These are phyloP conservation scores for Iguana delicatissima DNA, from an alignment of 2,797 vertebrate genomes.

Conservation along the genomic window DNA sequence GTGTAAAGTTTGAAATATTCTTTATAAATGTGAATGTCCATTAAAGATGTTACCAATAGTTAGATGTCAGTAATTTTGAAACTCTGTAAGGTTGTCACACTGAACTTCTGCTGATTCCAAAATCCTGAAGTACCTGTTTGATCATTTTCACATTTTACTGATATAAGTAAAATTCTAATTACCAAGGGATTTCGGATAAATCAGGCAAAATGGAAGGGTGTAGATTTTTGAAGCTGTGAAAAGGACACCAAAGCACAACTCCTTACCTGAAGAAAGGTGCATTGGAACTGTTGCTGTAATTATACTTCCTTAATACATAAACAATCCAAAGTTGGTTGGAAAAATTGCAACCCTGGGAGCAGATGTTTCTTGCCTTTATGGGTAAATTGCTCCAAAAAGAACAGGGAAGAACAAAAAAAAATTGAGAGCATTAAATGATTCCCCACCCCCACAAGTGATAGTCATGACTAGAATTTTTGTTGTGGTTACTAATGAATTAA, in stretches of 20 bases:
- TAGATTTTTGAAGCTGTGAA: not conserved
- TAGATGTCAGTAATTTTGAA: not conserved
- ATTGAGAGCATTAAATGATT: too few species aligned
- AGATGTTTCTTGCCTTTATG: not conserved
- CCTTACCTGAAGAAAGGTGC: not conserved
- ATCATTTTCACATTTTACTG: not conserved
- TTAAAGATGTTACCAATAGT: not conserved
- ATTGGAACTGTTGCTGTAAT: not conserved
- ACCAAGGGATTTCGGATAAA: not conserved
- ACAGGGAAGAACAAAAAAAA: not conserved
- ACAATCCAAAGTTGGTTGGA: not conserved
- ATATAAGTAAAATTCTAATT: not conserved
- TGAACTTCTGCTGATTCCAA: not conserved
- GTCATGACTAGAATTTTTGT: too few species aligned
- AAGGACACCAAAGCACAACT: not conserved
- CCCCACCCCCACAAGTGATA: too few species aligned
- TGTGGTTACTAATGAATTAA: slow-evolving; percentile 1
- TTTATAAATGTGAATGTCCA: not conserved
- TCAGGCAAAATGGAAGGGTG: not conserved
- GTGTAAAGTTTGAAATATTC: not conserved
- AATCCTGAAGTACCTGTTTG: not conserved
- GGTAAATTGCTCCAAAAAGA: not conserved
- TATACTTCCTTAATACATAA: not conserved
- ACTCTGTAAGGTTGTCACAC: not conserved
- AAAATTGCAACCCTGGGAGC: not conserved